Base-by-base conservation (phyloP, 2,888 invertebrate species). In the Unio delphinus region DNA sequence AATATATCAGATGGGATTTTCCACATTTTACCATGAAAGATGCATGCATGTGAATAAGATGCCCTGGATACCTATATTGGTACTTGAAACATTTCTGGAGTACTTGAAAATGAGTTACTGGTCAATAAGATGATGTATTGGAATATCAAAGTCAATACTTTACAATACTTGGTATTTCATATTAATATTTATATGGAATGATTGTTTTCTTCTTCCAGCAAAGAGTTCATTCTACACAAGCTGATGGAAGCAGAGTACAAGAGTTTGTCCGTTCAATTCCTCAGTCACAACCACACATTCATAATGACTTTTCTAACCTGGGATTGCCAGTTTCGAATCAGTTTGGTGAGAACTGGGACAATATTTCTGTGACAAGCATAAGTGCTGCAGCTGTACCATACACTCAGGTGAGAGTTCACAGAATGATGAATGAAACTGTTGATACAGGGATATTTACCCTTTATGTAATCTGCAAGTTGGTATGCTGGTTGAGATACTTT, bases 261-360 rank as follows among this genome's bases (percentile, higher is more conserved):
- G 76, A 88, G 60, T 84, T 79, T 70, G 73, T 89, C 18, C 82
- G 79, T 30, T 79, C 72, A n/a, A 78, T 89, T 30, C 88, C 85
- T 4, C 80, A 79, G 15, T 74, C 78, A 59, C 78, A 80, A 11
- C 73, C 71, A 7, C 79, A 83, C 65, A 66, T 78, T 20, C 80
- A 80, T 8, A 89, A 89, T 76, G 89, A 89, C 74, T 89, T 89
- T 81, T 83, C 85, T 4, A 78, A 87, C 45, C 76, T 89, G 56
- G 89, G 89, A 15, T 80, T 89, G 20, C 75, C 68, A 1, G 69
- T 73, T n/a, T 75, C 74, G 4, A 61, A 65, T 23, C 70, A 65
- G 55, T 71, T 70, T 55, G 73, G 69, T 34, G 84, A 85, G 62
- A 80, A 82, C 69, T 80, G 76, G 74, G 89, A 89, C 73, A 85